These are phyloP conservation scores for Drosophila setifemur DNA, from an alignment of 1,140 invertebrate species.

Conservation along the genomic window DNA sequence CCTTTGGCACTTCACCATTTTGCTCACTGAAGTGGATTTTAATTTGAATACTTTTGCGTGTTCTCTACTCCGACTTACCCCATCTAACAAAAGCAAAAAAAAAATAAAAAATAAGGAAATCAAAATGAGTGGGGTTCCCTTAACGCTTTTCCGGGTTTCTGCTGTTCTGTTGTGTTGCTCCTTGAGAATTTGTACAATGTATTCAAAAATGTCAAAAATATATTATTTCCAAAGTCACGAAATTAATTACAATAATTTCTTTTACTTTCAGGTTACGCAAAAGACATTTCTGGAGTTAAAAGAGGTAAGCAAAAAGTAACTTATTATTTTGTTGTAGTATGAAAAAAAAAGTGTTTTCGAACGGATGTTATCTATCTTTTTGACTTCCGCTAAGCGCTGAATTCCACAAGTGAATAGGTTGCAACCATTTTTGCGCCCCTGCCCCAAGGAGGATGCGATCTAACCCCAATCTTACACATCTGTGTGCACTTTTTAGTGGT, in stretches of 20 bases:
- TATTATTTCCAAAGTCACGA: slow-evolving; percentile 39
- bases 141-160: slow-evolving; percentile 11
- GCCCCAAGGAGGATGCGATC: slow-evolving; percentile 7
- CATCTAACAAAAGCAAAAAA: background rate
- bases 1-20: slow-evolving; percentile 24
- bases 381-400: background rate
- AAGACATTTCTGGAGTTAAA: slow-evolving; percentile 82
- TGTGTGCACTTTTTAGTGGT: slow-evolving; percentile 47
- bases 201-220: slow-evolving; percentile 42
- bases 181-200: slow-evolving; percentile 25
- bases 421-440: background rate
- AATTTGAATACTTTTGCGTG: slow-evolving; percentile 73
- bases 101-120: too few relatives aligned
- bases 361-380: background rate
- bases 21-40: slow-evolving; percentile 65
- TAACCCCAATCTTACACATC: slow-evolving; percentile 39
- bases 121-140: slow-evolving; percentile 2
- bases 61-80: slow-evolving; percentile 2
- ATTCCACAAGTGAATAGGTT: background rate
- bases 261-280: slow-evolving; percentile 79
- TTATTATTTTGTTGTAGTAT: too few relatives aligned
- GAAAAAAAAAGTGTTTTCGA: too few relatives aligned
- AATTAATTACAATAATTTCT: slow-evolving; percentile 27
- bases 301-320: slow-evolving; percentile 72
- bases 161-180: slow-evolving; percentile 25